Evolutionary conservation across 2,797 vertebrate genomes (phyloP).

Genomic region (Esox lucius): DNA sequence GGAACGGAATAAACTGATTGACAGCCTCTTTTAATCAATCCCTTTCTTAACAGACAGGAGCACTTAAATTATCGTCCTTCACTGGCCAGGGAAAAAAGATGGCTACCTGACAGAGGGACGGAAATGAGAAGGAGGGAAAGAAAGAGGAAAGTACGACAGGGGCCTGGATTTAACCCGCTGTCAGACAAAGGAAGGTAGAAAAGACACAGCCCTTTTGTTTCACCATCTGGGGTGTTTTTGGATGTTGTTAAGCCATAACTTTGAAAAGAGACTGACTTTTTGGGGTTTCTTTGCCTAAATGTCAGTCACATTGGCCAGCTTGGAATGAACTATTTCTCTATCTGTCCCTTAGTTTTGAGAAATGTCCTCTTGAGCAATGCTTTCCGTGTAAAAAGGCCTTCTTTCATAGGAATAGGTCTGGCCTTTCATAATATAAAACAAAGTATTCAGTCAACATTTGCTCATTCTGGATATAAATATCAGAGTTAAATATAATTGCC

Average conservation of each 20-base stretch:
- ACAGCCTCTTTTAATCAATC: constrained; percentile 56
- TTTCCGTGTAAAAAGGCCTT: too few species aligned
- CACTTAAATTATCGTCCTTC: constrained; percentile 42
- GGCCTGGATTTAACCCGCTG: constrained; percentile 3
- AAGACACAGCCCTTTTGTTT: constrained; percentile 31
- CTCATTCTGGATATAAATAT: too few species aligned
- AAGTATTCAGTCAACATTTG: too few species aligned
- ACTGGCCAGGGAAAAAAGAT: constrained; percentile 33
- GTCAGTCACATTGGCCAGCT: not conserved
- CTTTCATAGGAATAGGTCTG: too few species aligned
- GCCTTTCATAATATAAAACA: too few species aligned
- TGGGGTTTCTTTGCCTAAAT: not conserved
- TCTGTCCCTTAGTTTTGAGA: not conserved
- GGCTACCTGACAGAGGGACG: constrained; percentile 39
- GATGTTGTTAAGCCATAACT: constrained; percentile 20
- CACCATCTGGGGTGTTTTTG: constrained; percentile 47
- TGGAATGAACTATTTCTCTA: not conserved
- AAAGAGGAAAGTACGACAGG: constrained; percentile 1
- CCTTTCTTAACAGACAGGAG: constrained; percentile 35
- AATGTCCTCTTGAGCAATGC: not conserved
- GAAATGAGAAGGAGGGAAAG: constrained; percentile 17
- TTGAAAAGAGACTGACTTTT: not conserved
- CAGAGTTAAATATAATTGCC: too few species aligned
- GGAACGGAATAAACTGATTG: constrained; percentile 62
- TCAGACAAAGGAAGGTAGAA: constrained; percentile 36